Conservation (phyloP, 2,113 vertebrate species). For the Otis tarda region DNA sequence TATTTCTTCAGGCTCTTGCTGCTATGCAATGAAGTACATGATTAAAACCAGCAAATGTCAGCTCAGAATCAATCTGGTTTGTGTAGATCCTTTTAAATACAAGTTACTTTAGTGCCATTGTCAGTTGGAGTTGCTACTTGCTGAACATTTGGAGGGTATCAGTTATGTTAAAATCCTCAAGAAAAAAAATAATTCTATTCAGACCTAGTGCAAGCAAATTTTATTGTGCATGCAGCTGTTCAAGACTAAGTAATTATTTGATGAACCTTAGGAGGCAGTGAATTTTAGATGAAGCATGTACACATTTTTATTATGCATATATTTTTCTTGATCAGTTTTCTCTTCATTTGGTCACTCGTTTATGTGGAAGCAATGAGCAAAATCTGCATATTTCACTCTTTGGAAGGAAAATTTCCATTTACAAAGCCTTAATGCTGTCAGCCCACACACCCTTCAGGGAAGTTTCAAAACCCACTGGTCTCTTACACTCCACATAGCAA, state of each 20-base stretch:
- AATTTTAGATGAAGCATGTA: conserved; percentile 53
- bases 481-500: not conserved
- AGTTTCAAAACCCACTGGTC: not conserved
- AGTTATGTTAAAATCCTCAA: not conserved
- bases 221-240: conserved; percentile 60
- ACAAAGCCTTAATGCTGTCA: not conserved
- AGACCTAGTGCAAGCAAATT: conserved; percentile 30
- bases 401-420: conserved; percentile 16
- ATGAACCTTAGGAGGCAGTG: conserved; percentile 47
- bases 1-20: not conserved
- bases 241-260: conserved; percentile 67
- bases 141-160: not conserved
- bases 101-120: not conserved
- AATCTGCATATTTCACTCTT: conserved; percentile 54
- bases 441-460: not conserved
- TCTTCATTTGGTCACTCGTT: conserved; percentile 49
- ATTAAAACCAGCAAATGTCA: conserved; percentile 1
- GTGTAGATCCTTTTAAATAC: not conserved
- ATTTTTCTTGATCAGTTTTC: conserved; percentile 51
- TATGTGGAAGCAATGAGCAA: conserved; percentile 33
- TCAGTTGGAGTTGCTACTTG: not conserved
- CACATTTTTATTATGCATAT: conserved; percentile 51
- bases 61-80: not conserved
- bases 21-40: not conserved
- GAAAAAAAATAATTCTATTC: conserved; percentile 54